phyloP scores from a whole-genome alignment of 2,797 vertebrate genomes.

The Scomberomorus guttatus region DNA sequence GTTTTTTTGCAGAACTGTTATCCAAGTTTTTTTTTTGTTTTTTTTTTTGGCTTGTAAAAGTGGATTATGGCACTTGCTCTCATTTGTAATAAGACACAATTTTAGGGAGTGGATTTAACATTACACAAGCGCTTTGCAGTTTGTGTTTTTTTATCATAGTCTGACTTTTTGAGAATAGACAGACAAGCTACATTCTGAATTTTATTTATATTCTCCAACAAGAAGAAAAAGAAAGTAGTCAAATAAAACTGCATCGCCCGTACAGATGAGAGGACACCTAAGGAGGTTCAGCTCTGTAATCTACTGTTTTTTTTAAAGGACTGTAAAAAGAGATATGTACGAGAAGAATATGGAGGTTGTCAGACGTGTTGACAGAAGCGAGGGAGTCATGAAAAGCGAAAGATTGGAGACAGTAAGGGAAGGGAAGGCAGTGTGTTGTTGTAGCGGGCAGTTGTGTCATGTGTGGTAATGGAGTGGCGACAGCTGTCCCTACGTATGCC shows the following conservation, averaged over 20 bases:
- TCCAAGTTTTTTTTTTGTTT: constrained; percentile 41
- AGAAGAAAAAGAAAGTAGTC: constrained; percentile 26
- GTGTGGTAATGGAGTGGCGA: constrained; percentile 84
- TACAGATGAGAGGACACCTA: not conserved
- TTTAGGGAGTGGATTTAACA: constrained; percentile 41
- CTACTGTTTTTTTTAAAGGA: not conserved
- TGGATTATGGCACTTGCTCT: constrained; percentile 16
- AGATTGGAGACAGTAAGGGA: constrained; percentile 58
- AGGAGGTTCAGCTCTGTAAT: constrained; percentile 3
- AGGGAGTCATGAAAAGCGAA: constrained; percentile 57
- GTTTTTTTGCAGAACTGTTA: constrained; percentile 7
- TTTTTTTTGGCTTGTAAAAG: constrained; percentile 30
- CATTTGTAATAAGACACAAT: constrained; percentile 43
- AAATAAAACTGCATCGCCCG: not conserved
- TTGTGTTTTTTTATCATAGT: constrained; percentile 31
- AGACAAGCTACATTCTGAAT: constrained; percentile 11
- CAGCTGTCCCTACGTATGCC: constrained; percentile 89
- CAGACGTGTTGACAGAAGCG: constrained; percentile 35
- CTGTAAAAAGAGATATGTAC: constrained; percentile 23
- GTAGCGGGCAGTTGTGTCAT: constrained; percentile 79
- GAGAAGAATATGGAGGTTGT: constrained; percentile 15
- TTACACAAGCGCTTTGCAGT: constrained; percentile 37
- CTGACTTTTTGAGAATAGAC: constrained; percentile 20
- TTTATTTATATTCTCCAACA: constrained; percentile 28
- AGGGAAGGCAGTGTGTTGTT: constrained; percentile 78